Conservation (phyloP, 2,113 vertebrate species). For the Prietella phreatophila region DNA sequence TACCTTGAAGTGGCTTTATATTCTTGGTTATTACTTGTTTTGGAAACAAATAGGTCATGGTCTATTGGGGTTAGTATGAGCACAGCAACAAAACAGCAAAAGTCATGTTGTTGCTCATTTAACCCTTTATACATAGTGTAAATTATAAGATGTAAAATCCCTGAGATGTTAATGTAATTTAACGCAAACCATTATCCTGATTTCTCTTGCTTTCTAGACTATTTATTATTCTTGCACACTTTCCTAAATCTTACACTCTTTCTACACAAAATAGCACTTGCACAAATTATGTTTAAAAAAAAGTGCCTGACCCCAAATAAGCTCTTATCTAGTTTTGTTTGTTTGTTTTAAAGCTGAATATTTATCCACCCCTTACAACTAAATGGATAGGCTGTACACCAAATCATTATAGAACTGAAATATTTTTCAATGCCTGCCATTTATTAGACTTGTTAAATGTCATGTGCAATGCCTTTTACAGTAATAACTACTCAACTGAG, state of each 20-base stretch:
- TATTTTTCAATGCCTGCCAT: not conserved
- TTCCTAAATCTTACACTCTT: not conserved
- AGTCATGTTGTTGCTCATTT: not conserved
- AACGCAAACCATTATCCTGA: not conserved
- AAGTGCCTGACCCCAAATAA: not conserved
- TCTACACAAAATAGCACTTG: not conserved
- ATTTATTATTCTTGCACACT: not conserved
- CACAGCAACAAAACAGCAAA: not conserved
- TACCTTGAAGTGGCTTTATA: not conserved
- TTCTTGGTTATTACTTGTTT: constrained; percentile 16
- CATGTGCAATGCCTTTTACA: not conserved
- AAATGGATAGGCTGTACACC: not conserved
- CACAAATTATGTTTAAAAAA: not conserved
- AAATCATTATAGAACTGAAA: not conserved
- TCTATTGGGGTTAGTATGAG: not conserved
- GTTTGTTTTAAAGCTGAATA: not conserved
- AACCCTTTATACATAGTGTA: not conserved
- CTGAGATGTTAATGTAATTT: not conserved
- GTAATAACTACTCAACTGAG: not conserved
- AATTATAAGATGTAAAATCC: not conserved
- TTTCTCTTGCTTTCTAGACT: not conserved
- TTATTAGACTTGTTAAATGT: not conserved
- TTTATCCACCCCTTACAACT: not conserved
- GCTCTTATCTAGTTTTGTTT: not conserved
- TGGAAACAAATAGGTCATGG: constrained; percentile 10